Evolutionary conservation across 2,888 invertebrate genomes (phyloP), one percentile per base, ranked within the genome.

Genomic region (Pegoplata infirma): DNA sequence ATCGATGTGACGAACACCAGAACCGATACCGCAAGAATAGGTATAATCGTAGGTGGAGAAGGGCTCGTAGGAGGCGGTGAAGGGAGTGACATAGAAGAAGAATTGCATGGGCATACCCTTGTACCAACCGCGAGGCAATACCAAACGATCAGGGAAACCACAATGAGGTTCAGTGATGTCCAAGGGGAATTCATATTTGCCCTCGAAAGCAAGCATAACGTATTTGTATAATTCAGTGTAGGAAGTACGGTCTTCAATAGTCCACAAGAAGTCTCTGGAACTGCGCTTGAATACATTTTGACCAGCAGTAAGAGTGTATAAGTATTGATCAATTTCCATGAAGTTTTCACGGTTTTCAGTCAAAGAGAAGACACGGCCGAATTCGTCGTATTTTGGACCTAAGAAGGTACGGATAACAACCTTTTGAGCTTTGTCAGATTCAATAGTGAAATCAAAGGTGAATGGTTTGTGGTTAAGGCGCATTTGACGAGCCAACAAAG

Each of bases 401-500:
- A 94, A 83, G 91, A 92, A 94, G 17, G 93, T 88, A 82, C 92
- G 92, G 75, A 94, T 87, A 17, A 91, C 90, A 1, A 91, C 93
- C 68, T 92, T 90, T 28, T 88, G 88, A 2, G 90, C 88, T 74
- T 91, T 90, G 46, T 93, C 91, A 68, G 93, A 91, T 69, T 91
- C 90, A 8, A 94, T 88, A 47, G 91, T 89, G 77, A 94, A 86
- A 71, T 90, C 90, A 73, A 93, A 90, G 61, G 89, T 90, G 90
- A 94, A 94, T 1, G 91, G 90, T 76, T 93, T 92, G 89, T 94
- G 93, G 89, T 93, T 93, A 32, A 94, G 89, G 81, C 94, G 93
- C 71, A 92, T 90, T 85, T 94, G 93, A 58, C 92, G 92, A 5
- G 92, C 91, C 82, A 82, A 77, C n/a, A 91, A 89, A 23, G 79